Conservation (phyloP, 2,113 vertebrate species). For the Microcebus griseorufus region DNA sequence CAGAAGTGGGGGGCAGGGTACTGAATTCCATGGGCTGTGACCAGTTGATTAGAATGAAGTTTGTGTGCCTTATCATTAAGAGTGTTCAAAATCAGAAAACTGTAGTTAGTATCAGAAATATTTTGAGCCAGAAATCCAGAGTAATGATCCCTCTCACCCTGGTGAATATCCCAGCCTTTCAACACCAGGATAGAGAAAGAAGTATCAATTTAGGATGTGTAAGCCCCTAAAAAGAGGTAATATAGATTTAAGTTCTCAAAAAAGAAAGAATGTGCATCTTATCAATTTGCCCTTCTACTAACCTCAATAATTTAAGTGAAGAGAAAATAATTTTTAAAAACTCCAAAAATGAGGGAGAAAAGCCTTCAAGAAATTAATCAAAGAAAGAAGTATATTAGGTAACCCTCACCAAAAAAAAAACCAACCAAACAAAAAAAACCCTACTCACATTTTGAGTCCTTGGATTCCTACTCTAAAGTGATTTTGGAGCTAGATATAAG, state of each 20-base stretch:
- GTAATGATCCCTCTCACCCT: neutral
- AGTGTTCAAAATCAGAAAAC: neutral
- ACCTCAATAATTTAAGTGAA: neutral
- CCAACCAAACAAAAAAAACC: neutral
- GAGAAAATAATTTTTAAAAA: neutral
- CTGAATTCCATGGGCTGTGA: neutral
- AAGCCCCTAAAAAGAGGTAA: neutral
- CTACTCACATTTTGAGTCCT: neutral
- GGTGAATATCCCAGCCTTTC: neutral
- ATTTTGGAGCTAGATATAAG: neutral
- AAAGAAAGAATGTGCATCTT: neutral
- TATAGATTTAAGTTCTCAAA: neutral
- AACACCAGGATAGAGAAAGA: neutral
- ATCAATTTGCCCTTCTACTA: neutral
- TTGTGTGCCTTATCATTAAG: neutral
- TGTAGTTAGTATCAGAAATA: neutral
- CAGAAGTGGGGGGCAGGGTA: neutral
- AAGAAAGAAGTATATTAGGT: neutral
- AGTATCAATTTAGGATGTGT: neutral
- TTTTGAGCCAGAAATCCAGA: slow-evolving; percentile 24
- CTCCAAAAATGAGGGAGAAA: neutral
- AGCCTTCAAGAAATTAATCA: neutral
- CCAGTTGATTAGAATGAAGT: neutral
- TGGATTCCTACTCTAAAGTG: neutral
- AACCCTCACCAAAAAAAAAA: neutral